Evolutionary conservation across 2,113 vertebrate species (phyloP), one percentile per base, ranked within the genome.

Genomic region (Entelurus aequoreus): DNA sequence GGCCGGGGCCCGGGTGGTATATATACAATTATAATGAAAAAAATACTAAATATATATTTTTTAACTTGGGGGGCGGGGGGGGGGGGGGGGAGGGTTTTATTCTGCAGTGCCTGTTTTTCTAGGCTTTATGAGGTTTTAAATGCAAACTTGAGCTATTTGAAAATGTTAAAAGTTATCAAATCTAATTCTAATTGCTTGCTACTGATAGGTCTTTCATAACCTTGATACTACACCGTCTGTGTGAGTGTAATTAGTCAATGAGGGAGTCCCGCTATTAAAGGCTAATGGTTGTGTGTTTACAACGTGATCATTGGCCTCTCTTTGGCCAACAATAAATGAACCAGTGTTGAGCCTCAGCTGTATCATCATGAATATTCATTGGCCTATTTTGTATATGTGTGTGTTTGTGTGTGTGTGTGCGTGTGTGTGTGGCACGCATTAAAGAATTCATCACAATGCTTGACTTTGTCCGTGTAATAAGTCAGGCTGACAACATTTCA

Each of bases 281-380:
- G 71, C 70, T 63, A 61, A 76, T 81, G 80, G 68, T 57, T 69
- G 54, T 73, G 75, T 76, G 78, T 81, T 82, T 86, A 80, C 80
- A 83, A 78, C 64, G 79, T 72, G 54, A 13, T 50, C 64, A 84
- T 75, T 84, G 82, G 79, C 78, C 83, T 64, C 58, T 76, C 78
- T 63, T 76, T 75, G 81, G 68, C 77, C 58, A 80, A 56, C 67
- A 48, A 36, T 64, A 50, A 87, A 89, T 77, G 77, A 82, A 52
- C 68, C 82, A 86, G 79, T 88, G 85, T 79, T 78, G 64, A 72
- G 77, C 63, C 60, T 36, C 52, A 69, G 69, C 77, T 85, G 77
- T 87, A 84, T 80, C 55, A 72, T 75, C 74, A 84, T 86, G 83
- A 87, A 87, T 82, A 86, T 88, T 88, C 83, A 87, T 77, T 73